Conservation (phyloP, 2,888 invertebrate species). For the Rhingia rostrata region DNA sequence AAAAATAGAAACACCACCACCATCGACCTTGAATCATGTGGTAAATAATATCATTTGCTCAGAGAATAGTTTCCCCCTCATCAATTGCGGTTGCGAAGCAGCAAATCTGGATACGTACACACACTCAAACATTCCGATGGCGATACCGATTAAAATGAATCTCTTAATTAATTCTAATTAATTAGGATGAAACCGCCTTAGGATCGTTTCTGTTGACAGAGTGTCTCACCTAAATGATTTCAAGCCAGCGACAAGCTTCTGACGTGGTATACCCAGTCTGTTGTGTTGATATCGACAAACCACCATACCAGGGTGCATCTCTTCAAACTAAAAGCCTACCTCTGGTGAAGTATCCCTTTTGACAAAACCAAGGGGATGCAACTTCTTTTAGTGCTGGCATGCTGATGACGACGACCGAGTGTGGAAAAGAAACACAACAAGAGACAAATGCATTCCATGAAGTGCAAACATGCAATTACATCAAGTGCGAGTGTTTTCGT, state of each 20-base stretch:
- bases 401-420: slow-evolving; percentile 20
- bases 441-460: slow-evolving; percentile 59
- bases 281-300: slow-evolving; percentile 6
- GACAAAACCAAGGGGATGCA: slow-evolving; percentile 33
- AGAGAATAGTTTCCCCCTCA: slow-evolving; percentile 10
- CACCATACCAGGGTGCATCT: background rate
- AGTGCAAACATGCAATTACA: slow-evolving; percentile 74
- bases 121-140: background rate
- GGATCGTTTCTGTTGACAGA: background rate
- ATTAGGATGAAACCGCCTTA: slow-evolving; percentile 6
- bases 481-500: slow-evolving; percentile 65
- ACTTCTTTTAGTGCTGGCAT: slow-evolving; percentile 19
- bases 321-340: slow-evolving; percentile 15
- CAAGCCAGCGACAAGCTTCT: background rate
- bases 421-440: slow-evolving; percentile 10
- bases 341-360: slow-evolving; percentile 16
- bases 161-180: slow-evolving; percentile 25
- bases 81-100: slow-evolving; percentile 28
- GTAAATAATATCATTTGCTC: slow-evolving; percentile 24
- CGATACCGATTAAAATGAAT: slow-evolving; percentile 6
- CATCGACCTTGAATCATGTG: slow-evolving; percentile 30
- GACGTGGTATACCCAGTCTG: background rate
- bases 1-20: slow-evolving; percentile 2
- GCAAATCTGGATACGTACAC: slow-evolving; percentile 1
- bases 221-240: background rate